Base-by-base conservation (phyloP, 2,113 vertebrate genomes). In the Serilophus lunatus region DNA sequence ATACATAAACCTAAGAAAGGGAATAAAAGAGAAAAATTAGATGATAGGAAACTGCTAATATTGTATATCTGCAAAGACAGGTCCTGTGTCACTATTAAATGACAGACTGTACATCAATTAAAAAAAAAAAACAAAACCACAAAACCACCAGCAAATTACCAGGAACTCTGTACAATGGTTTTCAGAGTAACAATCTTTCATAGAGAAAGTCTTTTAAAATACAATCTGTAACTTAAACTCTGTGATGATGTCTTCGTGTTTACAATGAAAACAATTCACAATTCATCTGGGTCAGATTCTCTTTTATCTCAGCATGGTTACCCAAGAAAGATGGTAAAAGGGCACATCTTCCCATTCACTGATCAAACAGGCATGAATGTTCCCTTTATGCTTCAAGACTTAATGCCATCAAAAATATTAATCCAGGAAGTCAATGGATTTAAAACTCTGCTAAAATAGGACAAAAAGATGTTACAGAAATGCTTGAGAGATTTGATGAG, bases 1-100 rank as follows among this genome's bases (percentile, higher is more conserved):
- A 99, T 29, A 98, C 98, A 42, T 98, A 99, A 25, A 99, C 98
- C 99, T 99, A 95, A 3, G 77, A 69, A 13, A 7, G 70, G 75
- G 35, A 28, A 11, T 49, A 79, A 76, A 74, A 16, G 12, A 51
- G 18, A 82, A 61, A 75, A 60, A 38, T 25, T 22, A 70, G 31
- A 50, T 14, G 0, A 49, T 6, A 74, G 63, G 51, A 80, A 74
- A 75, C 25, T 35, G 25, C 24, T 75, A 44, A 61, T 56, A 9
- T 13, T 20, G 4, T 42, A 53, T 10, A 45, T 50, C 22, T 40
- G 65, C 74, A 78, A 82, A 92, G 36, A 61, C 19, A 78, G 40
- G 23, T 14, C 9, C 20, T 65, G 19, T 35, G 11, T 56, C 38
- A 63, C 47, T 59, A 75, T 50, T 56, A 80, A 92, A 66, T 47